These are phyloP conservation scores for Catharus ustulatus DNA, from an alignment of 2,797 vertebrate genomes.

Conservation along the genomic window DNA sequence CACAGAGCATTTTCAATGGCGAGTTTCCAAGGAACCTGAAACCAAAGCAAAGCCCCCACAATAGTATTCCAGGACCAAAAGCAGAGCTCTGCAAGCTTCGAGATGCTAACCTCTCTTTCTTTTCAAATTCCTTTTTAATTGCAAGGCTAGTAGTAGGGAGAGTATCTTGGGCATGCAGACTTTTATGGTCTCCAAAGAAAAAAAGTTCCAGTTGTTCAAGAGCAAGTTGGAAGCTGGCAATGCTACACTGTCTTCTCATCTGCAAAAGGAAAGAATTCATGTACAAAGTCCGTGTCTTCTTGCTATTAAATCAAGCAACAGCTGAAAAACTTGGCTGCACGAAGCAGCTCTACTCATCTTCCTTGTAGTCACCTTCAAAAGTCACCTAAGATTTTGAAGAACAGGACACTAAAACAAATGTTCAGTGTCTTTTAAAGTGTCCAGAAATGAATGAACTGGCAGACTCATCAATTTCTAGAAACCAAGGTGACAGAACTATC, in stretches of 20 bases:
- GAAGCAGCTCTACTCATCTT: slow-evolving; percentile 20
- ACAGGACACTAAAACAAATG: slow-evolving; percentile 50
- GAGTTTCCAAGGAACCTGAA: background rate
- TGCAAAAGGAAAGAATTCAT: background rate
- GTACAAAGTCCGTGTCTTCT: background rate
- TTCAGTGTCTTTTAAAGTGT: slow-evolving; percentile 46
- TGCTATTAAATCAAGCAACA: slow-evolving; percentile 30
- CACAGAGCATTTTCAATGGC: background rate
- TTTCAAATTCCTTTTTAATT: slow-evolving; percentile 34
- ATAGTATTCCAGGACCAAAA: background rate
- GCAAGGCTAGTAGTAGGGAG: background rate
- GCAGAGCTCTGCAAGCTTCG: background rate
- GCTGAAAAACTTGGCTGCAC: background rate
- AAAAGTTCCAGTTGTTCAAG: background rate
- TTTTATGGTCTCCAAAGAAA: background rate
- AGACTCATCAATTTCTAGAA: slow-evolving; percentile 66
- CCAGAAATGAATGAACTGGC: slow-evolving; percentile 47
- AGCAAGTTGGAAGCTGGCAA: background rate
- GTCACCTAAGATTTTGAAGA: slow-evolving; percentile 41
- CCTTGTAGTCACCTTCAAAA: slow-evolving; percentile 60
- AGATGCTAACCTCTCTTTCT: background rate
- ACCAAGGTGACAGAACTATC: slow-evolving; percentile 51
- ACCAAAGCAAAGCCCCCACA: background rate
- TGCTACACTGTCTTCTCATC: background rate
- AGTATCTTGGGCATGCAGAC: background rate